Base-by-base conservation (phyloP, 2,888 invertebrate genomes). In the Prenolepis imparis region DNA sequence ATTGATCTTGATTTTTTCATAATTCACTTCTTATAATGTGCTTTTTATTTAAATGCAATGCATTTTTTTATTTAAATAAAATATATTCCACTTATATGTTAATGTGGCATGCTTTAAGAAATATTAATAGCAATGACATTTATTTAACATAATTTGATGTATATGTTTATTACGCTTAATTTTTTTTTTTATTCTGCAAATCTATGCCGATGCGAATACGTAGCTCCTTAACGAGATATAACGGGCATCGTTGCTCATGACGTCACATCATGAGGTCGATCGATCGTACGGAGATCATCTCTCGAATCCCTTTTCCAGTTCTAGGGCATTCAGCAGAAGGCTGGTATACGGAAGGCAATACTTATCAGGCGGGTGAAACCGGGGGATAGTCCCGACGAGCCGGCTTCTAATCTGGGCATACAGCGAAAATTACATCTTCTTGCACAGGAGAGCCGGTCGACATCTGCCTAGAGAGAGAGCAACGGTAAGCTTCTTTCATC, bases 321-420 rank as follows among this genome's bases (percentile, higher is more conserved):
- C 90, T 86, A 86, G 84, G 74, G 86, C 85, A 89, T 90, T 90
- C 86, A 90, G 84, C 78, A 83, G 84, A 81, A 80, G 70, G 44
- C 59, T 80, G 68, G 59, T 59, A 44, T 52, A 86, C 59, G 73
- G 78, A 11, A 59, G 86, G 87, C 90, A 90, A 90, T 90, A 90
- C 90, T 90, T 90, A 85, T 86, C 86, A 90, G 82, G 82, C 87
- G 74, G 63, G 57, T 57, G 66, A 52, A 86, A 80, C 80, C 52
- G 32, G 68, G 61, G 75, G n/a, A 11, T 61, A 78, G 66, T 55
- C 61, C 73, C 86, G 86, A 82, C 86, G 87, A 88, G 86, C 81
- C 72, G 92, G 92, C 93, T 92, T 93, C 93, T 93, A 92, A 93
- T 93, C 93, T 92, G 87, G 91, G 90, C 91, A 93, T 93, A 93